Evolutionary conservation across 1,140 invertebrate species (phyloP), one percentile per base, ranked within the genome.

Genomic region (Dolichoris vasculosae): DNA sequence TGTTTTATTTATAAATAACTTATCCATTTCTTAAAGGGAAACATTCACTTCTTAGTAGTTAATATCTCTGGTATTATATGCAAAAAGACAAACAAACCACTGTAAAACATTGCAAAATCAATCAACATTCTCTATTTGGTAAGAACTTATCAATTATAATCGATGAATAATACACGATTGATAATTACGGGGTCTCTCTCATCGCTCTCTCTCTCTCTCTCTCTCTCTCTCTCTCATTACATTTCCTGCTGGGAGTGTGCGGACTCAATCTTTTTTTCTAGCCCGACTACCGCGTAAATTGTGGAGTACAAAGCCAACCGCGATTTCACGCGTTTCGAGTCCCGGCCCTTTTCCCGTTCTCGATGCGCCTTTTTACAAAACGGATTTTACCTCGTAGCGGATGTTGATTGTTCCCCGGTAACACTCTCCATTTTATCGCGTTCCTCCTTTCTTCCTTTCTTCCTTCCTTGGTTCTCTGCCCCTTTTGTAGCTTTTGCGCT

Each of bases 401-500:
- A 78, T 78, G 75, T 78, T 75, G 83, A 84, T 84, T 78, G 83
- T 51, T 35, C 55, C 38, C 43, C 63, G 79, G 59, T 40, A 64
- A 80, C 76, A 15, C 78, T 63, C 38, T 67, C 38, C 13, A 7
- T 11, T 43, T 73, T 73, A 43, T 73, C 69, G 23, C 69, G 69
- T 17, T 35, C 30, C 30, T 17, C 63, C 3, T 64, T 32, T 64
- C 26, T 64, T n/a, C n/a, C n/a, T n/a, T n/a, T n/a, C n/a, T n/a
- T n/a, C n/a, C n/a, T n/a, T n/a, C 15, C 17, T 17, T 9, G 9
- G 2, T 7, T 23, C n/a, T 23, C 23, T 17, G 46, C 40, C 46
- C 38, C 38, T 76, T 76, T 76, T 48, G 43, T 63, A 63, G 0
- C 51, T 79, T 55, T 79, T 23, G 77, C 55, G 38, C 48, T n/a